Evolutionary conservation across 2,797 vertebrate species (phyloP), one percentile per base, ranked within the genome.

Genomic region (Heteromormyrus szaboi): DNA sequence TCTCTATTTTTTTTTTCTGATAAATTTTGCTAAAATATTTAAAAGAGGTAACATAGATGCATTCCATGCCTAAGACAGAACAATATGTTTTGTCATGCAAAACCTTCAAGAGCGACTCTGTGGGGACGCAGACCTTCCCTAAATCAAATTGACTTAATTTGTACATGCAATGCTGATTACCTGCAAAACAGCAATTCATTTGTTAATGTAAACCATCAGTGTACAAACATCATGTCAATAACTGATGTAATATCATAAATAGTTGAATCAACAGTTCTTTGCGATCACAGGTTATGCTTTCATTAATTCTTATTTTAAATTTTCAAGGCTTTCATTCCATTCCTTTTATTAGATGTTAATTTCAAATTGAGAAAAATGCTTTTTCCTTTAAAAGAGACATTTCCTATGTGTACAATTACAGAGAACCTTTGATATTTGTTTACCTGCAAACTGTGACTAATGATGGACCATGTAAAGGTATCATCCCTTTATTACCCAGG

Each of bases 81-180:
- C 93, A 94, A 94, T 91, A 95, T 96, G 92, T 93, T 95, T 94
- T 95, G 96, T 94, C 97, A 97, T 97, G 97, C 97, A 96, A 95
- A 95, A 95, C 93, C 94, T 93, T 93, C 92, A 95, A 94, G 87
- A 92, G 94, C 93, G 93, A 92, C 92, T 95, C 94, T 94, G 95
- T 79, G 37, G 94, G 94, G 95, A 92, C 93, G 93, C 93, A 94
- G 93, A 92, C 50, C 81, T 44, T 92, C 92, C 92, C 95, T 93
- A 91, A 95, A 93, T 96, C 93, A 96, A 96, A 95, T 95, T 95
- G 93, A 94, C 92, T 90, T 92, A 89, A 94, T 92, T 90, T 92
- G 89, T 93, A 95, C 97, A 97, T 97, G 97, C 97, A 96, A 94
- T 91, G 94, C 72, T 76, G 37, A 79, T 86, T 79, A 84, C 88